Conservation (phyloP, 2,113 vertebrate genomes). For the Sterna hirundo region DNA sequence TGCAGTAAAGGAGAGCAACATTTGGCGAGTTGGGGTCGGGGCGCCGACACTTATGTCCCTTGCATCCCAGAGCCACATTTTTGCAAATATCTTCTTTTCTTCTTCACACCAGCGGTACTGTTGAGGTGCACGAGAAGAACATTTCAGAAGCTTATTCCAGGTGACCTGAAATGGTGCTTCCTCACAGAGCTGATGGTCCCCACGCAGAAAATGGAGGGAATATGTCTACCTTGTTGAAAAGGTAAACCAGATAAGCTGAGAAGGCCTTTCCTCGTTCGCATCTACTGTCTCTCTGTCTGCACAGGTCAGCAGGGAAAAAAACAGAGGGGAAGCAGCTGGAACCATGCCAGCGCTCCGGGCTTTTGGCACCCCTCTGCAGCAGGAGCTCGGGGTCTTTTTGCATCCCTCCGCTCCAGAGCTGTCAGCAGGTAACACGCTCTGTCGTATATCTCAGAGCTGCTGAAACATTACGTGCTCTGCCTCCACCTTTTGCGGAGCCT, state of each 20-base stretch:
- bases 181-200: background rate
- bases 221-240: background rate
- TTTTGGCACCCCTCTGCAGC: background rate
- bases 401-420: background rate
- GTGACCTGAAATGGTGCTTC: background rate
- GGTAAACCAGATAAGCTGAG: background rate
- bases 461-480: conserved; percentile 6
- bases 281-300: background rate
- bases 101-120: background rate
- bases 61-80: background rate
- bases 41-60: background rate
- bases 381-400: background rate
- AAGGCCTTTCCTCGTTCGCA: background rate
- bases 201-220: background rate
- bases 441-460: background rate
- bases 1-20: background rate
- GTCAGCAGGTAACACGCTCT: conserved; percentile 9
- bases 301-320: background rate
- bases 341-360: rapidly evolving
- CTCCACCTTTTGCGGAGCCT: background rate
- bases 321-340: background rate
- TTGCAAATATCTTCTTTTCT: background rate
- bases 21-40: background rate
- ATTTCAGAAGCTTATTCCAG: background rate
- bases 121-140: background rate